Conservation (phyloP, 1,140 invertebrate genomes). For the Brachionus manjavacas region DNA sequence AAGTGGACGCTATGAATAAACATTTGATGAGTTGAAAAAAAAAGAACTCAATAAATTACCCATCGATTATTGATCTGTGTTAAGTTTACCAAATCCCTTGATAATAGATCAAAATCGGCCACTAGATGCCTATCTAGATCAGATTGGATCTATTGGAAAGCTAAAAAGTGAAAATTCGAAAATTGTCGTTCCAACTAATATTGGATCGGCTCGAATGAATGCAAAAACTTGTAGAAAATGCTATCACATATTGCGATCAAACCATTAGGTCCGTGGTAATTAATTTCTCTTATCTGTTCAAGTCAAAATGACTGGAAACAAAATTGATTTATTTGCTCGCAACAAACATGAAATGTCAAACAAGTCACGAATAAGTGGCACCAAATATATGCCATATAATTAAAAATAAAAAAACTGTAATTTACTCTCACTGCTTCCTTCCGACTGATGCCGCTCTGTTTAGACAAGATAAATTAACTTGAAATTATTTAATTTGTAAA, state of each 20-base stretch:
- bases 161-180: conserved; percentile 36
- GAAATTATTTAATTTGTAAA: conserved; percentile 36
- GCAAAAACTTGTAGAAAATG: conserved; percentile 4
- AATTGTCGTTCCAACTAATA: conserved; percentile 35
- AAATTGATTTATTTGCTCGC: conserved; percentile 1
- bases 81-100: conserved; percentile 17
- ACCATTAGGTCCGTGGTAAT: neutral
- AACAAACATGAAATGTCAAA: conserved; percentile 15
- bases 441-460: neutral
- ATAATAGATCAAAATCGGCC: neutral
- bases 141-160: neutral
- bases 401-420: neutral
- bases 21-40: neutral
- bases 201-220: conserved; percentile 8
- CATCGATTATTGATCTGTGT: neutral
- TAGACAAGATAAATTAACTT: conserved; percentile 30
- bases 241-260: conserved; percentile 27
- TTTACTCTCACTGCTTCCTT: neutral
- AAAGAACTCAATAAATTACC: neutral
- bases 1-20: conserved; percentile 15
- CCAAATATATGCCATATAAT: neutral
- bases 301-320: neutral
- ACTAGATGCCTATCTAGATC: conserved; percentile 19
- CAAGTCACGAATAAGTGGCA: neutral
- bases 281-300: conserved; percentile 8